These are phyloP conservation scores for Enoplosus armatus DNA, from an alignment of 2,797 vertebrate genomes.

Conservation along the genomic window DNA sequence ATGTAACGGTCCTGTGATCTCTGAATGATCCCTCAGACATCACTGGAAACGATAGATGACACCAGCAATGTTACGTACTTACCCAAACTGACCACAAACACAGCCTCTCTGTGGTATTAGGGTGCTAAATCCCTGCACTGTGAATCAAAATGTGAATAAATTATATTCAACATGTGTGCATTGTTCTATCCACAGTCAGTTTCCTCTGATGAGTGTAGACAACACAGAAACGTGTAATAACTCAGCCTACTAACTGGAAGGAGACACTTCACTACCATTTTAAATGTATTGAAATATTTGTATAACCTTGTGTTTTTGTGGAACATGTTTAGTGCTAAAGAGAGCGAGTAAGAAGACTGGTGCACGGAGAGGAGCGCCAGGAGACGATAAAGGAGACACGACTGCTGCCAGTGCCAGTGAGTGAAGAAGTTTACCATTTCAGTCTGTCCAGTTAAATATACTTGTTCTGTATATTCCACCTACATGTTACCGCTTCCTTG, in stretches of 20 bases:
- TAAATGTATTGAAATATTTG: background rate
- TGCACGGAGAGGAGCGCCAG: conserved; percentile 91
- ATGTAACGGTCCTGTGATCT: background rate
- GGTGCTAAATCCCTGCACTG: background rate
- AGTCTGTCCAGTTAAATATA: background rate
- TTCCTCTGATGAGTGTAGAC: background rate
- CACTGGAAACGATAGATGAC: background rate
- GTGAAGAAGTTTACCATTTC: conserved; percentile 61
- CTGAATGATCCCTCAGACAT: too few relatives aligned
- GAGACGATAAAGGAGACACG: conserved; percentile 94
- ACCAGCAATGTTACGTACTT: background rate
- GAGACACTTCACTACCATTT: conserved; percentile 7
- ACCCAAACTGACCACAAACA: background rate
- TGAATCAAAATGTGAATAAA: background rate
- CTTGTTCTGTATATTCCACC: background rate
- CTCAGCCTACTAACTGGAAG: background rate
- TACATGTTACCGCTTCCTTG: background rate
- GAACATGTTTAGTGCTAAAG: conserved; percentile 87
- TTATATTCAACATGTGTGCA: background rate
- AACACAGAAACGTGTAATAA: background rate
- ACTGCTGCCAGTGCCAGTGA: conserved; percentile 94
- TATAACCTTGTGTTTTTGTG: background rate
- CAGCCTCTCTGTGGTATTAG: background rate
- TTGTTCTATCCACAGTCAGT: background rate
- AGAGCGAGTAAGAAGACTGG: conserved; percentile 96